Base-by-base conservation (phyloP, 2,888 invertebrate genomes). In the Megaustenia siamemsis region DNA sequence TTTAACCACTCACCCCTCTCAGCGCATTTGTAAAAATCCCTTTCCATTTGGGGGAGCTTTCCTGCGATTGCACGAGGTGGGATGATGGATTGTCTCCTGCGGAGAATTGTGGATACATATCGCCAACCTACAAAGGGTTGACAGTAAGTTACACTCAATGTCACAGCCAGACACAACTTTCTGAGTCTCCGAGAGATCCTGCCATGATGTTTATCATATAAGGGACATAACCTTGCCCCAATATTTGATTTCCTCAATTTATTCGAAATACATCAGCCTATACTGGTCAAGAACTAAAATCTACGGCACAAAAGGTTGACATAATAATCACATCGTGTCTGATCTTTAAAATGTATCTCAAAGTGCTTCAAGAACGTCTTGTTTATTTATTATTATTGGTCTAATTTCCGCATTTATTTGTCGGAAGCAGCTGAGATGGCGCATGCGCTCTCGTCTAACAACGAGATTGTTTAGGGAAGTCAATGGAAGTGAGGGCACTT, bases 1-100 rank as follows among this genome's bases (percentile, higher is more conserved):
- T 10, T 28, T 1, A 28, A 63, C 28, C n/a, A 71, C 88, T 86
- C 85, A 98, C 98, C 96, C 97, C 97, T 94, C 96, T 96, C 92
- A 98, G 95, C 79, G 98, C 96, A 93, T 96, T 96, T 93, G 97
- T 96, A 94, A 98, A 97, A 89, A 98, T 95, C 89, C 98, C 97
- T 93, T 96, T 97, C 98, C 98, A 98, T 96, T 98, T 98, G 90
- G 96, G 96, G 91, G 96, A 96, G 95, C 97, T 98, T 94, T 97
- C 97, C 93, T 96, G 96, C 94, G 97, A 97, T 94, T 56, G 66
- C 66, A 66, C 75, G 60, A 76, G 71, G 60, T 86, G 83, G 32
- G 80, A 76, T n/a, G n/a, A n/a, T 68, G 85, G 69, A 77, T 82
- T 87, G 32, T 87, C 87, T 71, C 84, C 84, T 35, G 87, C 32